Conservation (phyloP, 2,113 vertebrate species). For the Lichenostomus cassidix region DNA sequence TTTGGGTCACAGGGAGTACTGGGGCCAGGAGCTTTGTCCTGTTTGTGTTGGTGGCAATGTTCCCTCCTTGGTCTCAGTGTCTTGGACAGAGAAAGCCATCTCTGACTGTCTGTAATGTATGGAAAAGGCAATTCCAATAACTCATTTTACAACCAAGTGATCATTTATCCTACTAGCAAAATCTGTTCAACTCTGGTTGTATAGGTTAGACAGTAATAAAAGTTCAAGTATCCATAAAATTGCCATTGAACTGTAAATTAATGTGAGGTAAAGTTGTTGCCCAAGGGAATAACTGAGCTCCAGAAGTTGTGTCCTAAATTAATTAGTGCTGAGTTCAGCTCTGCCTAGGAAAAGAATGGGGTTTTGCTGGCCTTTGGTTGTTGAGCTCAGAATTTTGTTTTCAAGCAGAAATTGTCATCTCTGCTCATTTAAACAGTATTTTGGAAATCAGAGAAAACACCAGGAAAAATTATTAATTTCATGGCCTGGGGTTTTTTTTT, state of each 20-base stretch:
- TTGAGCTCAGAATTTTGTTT: background rate
- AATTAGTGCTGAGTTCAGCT: conserved; percentile 39
- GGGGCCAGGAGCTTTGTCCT: background rate
- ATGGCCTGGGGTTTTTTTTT: background rate
- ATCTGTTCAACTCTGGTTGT: conserved; percentile 54
- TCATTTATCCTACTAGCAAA: conserved; percentile 63
- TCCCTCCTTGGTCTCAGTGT: background rate
- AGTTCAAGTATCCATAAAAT: conserved; percentile 69
- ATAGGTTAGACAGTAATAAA: conserved; percentile 65
- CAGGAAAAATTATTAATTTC: background rate
- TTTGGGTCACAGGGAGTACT: background rate
- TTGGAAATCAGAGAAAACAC: background rate
- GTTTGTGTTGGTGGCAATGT: background rate
- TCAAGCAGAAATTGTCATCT: background rate
- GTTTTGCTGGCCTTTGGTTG: background rate
- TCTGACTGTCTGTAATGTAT: background rate
- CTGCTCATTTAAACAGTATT: background rate
- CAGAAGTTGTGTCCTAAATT: conserved; percentile 59
- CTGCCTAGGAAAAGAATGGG: background rate
- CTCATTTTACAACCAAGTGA: conserved; percentile 59
- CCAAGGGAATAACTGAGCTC: conserved; percentile 54
- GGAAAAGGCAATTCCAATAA: conserved; percentile 39
- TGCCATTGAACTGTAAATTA: conserved; percentile 68
- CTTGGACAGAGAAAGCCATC: background rate
- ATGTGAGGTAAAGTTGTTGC: conserved; percentile 57